phyloP scores from a whole-genome alignment of 2,888 invertebrate species.

The Orthosia incerta region DNA sequence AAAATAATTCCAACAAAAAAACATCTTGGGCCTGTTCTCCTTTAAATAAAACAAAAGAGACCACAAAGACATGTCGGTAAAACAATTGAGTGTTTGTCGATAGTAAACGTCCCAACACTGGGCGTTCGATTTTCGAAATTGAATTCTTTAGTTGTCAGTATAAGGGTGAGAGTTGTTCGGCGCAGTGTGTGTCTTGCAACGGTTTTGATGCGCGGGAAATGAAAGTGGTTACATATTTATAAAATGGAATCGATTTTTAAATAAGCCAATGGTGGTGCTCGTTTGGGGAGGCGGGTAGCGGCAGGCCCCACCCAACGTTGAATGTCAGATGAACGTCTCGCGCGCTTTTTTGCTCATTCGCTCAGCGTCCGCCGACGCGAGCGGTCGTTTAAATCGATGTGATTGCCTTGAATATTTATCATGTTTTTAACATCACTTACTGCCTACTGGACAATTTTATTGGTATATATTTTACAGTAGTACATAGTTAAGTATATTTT shows the following conservation, averaged over 20 bases:
- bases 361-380: constrained; percentile 79
- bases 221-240: constrained; percentile 91
- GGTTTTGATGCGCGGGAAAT: constrained; percentile 71
- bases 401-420: constrained; percentile 56
- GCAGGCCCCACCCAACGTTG: constrained; percentile 83
- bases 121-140: constrained; percentile 65
- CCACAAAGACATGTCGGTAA: constrained; percentile 89
- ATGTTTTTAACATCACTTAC: constrained; percentile 58
- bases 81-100: constrained; percentile 85
- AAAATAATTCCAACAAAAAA: constrained; percentile 73
- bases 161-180: constrained; percentile 63
- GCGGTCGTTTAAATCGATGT: constrained; percentile 66
- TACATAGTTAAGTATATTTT: constrained; percentile 34
- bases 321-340: constrained; percentile 87
- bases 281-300: constrained; percentile 83
- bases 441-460: constrained; percentile 53
- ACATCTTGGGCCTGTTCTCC: constrained; percentile 81
- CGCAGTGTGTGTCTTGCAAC: constrained; percentile 57
- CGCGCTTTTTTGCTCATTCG: constrained; percentile 87
- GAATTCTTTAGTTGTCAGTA: constrained; percentile 50
- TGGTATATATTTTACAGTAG: constrained; percentile 43
- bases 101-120: constrained; percentile 75
- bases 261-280: constrained; percentile 87
- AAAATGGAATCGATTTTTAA: constrained; percentile 91
- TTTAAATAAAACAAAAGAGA: constrained; percentile 90